A percentile compares a stretch with the other conserved stretches of the same genome.
Evolutionary conservation across 2,113 vertebrate genomes (phyloP).

Genomic region (Stegostoma tigrinum): DNA sequence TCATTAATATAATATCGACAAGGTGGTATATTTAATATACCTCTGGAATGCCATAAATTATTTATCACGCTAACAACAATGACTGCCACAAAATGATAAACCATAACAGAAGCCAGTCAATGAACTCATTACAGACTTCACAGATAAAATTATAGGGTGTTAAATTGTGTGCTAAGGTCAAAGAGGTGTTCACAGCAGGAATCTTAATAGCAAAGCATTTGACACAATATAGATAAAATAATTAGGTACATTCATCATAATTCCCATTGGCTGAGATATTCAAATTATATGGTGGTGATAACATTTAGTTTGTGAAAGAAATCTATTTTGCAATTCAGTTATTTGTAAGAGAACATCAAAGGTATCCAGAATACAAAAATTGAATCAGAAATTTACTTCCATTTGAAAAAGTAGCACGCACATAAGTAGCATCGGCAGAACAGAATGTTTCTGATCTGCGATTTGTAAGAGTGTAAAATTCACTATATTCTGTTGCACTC

Average conservation of each 20-base stretch:
- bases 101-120: slow-evolving; percentile 53
- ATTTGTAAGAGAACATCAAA: not conserved
- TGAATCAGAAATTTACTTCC: not conserved
- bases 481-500: not conserved
- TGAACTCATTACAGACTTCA: slow-evolving; percentile 59
- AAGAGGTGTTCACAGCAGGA: slow-evolving; percentile 50
- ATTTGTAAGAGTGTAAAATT: not conserved
- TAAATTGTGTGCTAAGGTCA: slow-evolving; percentile 57
- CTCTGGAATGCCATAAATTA: slow-evolving; percentile 49
- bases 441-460: not conserved
- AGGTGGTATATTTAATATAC: slow-evolving; percentile 29
- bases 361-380: not conserved
- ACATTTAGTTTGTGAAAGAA: slow-evolving; percentile 4
- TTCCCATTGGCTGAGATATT: slow-evolving; percentile 40
- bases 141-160: slow-evolving; percentile 61
- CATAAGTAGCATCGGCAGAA: not conserved
- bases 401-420: not conserved
- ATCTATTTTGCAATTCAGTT: not conserved
- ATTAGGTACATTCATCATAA: slow-evolving; percentile 48
- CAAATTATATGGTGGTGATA: not conserved
- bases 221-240: slow-evolving; percentile 43
- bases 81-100: slow-evolving; percentile 42
- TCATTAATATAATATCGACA: slow-evolving; percentile 28
- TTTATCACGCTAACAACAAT: slow-evolving; percentile 43
- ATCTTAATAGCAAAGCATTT: slow-evolving; percentile 53